Evolutionary conservation across 1,140 invertebrate genomes (phyloP), one percentile per base, ranked within the genome.

Genomic region (Drosophila ogumai): DNA sequence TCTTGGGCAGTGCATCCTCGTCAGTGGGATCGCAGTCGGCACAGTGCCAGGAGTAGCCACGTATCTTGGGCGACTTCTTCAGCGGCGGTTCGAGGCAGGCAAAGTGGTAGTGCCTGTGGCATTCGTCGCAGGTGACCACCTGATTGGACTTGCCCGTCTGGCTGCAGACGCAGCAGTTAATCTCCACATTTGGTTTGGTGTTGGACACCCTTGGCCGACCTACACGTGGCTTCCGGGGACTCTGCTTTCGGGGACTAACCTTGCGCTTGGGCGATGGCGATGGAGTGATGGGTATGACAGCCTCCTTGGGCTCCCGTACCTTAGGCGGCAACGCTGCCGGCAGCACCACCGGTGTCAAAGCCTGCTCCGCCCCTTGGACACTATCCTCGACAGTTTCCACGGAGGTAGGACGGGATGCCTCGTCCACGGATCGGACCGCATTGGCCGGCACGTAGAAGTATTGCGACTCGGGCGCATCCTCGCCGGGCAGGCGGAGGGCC

Each of bases 21-120:
- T 92, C 97, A 81, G 97, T 97, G 56, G 97, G 96, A 94, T 98
- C 97, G 94, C 98, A 99, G 92, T 98, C 97, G 50, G 97, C 97
- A 94, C 98, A 99, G 93, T 98, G 97, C 98, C 98, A 99, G 6
- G 97, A 97, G 93, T 98, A 99, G 41, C 98, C 98, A 63, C 97
- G 95, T 73, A 96, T 96, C 93, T 99, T 99, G 3, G 98, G 98
- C 47, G 97, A 97, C 92, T 98, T 98, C 93, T 98, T 98, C 1
- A 98, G 94, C 3, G 98, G 98, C 41, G 98, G 98, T 93, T 98
- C 96, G 63, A 99, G 93, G 93, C 98, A 99, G 32, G 95, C 95
- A 92, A 98, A 98, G 93, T 99, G 98, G 93, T 98, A 99, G 75
- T 96, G 95, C 90, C 97, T 96, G 86, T 95, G 94, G 93, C 98